These are phyloP conservation scores for Oxytorus armatus DNA, from an alignment of 2,888 invertebrate species.

Conservation along the genomic window DNA sequence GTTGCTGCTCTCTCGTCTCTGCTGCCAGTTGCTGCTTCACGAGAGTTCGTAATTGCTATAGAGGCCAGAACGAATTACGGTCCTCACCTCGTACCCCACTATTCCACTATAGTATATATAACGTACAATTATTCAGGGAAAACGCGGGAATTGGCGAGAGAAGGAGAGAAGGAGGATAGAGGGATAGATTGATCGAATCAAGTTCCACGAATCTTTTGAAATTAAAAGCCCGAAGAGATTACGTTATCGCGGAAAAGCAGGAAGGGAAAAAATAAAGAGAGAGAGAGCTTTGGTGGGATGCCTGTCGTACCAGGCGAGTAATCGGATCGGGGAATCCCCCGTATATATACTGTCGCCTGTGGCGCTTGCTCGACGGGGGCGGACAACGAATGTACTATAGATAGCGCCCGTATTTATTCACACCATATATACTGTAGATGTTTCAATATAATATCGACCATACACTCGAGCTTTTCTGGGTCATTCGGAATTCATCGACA, in stretches of 20 bases:
- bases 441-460: constrained; percentile 47
- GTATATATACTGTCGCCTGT: constrained; percentile 36
- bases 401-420: constrained; percentile 30
- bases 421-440: constrained; percentile 11
- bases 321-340: constrained; percentile 52
- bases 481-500: constrained; percentile 50
- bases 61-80: constrained; percentile 58
- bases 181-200: constrained; percentile 51
- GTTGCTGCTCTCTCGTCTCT: background rate
- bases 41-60: constrained; percentile 56
- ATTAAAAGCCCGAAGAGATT: constrained; percentile 62
- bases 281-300: no score
- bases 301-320: no score
- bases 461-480: constrained; percentile 51
- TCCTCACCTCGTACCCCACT: constrained; percentile 50
- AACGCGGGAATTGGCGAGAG: background rate
- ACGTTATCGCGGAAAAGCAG: constrained; percentile 57
- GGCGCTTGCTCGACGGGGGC: constrained; percentile 27
- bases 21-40: constrained; percentile 1
- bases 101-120: constrained; percentile 8
- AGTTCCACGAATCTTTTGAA: constrained; percentile 61
- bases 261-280: constrained; percentile 28
- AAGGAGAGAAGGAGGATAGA: constrained; percentile 7
- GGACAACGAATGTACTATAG: constrained; percentile 37
- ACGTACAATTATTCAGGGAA: constrained; percentile 35